These are phyloP conservation scores for Dryobota labecula DNA, from an alignment of 2,888 invertebrate species.

Conservation along the genomic window DNA sequence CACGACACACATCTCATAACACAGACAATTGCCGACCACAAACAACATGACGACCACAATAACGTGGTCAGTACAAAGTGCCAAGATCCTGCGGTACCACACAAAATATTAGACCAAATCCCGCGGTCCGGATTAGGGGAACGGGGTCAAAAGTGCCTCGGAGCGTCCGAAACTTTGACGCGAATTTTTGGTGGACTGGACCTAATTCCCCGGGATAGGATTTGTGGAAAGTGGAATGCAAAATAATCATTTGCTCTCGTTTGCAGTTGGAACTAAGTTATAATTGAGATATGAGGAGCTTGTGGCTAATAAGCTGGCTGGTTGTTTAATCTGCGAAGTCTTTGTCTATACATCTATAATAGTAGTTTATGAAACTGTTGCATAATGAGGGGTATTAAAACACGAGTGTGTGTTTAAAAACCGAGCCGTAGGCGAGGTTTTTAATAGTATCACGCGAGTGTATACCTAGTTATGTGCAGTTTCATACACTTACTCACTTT, in stretches of 20 bases:
- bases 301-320: not conserved
- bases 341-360: no score
- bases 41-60: constrained; percentile 67
- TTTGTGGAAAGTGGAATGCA: constrained; percentile 47
- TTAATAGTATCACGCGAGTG: no score
- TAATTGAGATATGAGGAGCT: not conserved
- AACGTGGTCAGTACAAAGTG: constrained; percentile 74
- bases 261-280: constrained; percentile 20
- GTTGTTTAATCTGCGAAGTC: not conserved
- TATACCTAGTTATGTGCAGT: no score
- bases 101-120: constrained; percentile 62
- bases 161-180: constrained; percentile 44
- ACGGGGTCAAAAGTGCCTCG: constrained; percentile 54
- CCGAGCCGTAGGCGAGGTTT: no score
- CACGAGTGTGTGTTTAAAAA: no score
- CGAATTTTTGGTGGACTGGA: constrained; percentile 55
- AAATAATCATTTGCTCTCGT: constrained; percentile 49
- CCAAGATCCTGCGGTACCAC: constrained; percentile 74
- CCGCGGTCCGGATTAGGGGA: constrained; percentile 45
- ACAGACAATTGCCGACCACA: constrained; percentile 68
- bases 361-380: no score
- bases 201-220: constrained; percentile 48
- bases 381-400: no score
- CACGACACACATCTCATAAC: constrained; percentile 52
- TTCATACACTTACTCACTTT: no score